phyloP scores from a whole-genome alignment of 1,140 invertebrate genomes.

The Diplogasteroides magnus region DNA sequence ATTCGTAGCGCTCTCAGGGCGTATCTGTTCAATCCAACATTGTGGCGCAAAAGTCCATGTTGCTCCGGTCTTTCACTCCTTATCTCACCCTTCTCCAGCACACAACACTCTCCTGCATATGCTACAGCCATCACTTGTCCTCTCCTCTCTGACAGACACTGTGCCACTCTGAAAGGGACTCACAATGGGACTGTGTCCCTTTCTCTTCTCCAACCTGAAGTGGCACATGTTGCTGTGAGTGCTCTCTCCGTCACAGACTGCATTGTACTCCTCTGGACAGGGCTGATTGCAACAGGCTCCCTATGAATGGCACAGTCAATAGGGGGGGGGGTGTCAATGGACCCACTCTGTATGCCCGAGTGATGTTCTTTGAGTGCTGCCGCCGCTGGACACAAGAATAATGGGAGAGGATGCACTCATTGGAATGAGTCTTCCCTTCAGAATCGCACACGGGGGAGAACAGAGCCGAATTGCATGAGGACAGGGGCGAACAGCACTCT shows the following conservation, averaged over 20 bases:
- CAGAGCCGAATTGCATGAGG: slow-evolving; percentile 16
- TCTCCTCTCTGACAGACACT: slow-evolving; percentile 26
- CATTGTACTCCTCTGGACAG: slow-evolving; percentile 15
- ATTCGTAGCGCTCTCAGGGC: no score
- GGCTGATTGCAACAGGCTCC: slow-evolving; percentile 26
- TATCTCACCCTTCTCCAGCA: slow-evolving; percentile 17
- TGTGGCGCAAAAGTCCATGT: no score
- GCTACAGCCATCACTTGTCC: slow-evolving; percentile 8
- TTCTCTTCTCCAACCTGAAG: slow-evolving; percentile 19
- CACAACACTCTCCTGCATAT: slow-evolving; percentile 28
- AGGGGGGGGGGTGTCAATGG: slow-evolving; percentile 8
- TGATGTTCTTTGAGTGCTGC: slow-evolving; percentile 6
- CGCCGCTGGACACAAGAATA: slow-evolving; percentile 17
- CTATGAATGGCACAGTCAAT: not conserved
- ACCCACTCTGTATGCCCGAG: slow-evolving; percentile 9
- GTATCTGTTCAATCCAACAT: no score
- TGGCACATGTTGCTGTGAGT: slow-evolving; percentile 27
- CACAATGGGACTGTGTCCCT: not conserved
- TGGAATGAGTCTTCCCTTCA: slow-evolving; percentile 23
- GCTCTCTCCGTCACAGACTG: slow-evolving; percentile 21
- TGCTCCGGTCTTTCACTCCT: no score
- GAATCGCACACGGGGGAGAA: slow-evolving; percentile 29
- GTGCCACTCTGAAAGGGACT: slow-evolving; percentile 21
- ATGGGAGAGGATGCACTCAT: slow-evolving; percentile 20
- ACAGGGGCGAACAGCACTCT: slow-evolving; percentile 33